A percentile compares a stretch with the other conserved stretches of the same genome.
Conservation (phyloP, 2,888 invertebrate genomes). For the Venustoraphidia nigricollis region DNA sequence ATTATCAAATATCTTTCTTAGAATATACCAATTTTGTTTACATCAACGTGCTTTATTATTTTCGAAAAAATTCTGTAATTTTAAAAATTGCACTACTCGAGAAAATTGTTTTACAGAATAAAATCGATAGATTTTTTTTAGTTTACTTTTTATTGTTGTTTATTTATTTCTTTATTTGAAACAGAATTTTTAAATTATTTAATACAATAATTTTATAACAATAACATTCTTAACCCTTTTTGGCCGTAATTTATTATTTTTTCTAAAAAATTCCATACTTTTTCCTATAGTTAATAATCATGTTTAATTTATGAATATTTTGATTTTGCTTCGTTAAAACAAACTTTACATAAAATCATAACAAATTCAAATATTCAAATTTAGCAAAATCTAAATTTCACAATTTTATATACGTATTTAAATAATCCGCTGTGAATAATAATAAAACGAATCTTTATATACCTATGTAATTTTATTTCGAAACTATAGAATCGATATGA, state of each 20-base stretch:
- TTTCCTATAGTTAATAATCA: no score
- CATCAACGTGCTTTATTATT: background rate
- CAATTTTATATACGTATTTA: conserved; percentile 4
- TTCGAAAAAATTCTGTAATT: no score
- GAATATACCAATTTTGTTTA: conserved; percentile 3
- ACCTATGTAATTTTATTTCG: conserved; percentile 1
- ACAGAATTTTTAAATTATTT: conserved; percentile 6
- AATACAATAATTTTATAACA: conserved; percentile 10
- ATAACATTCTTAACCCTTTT: conserved; percentile 10
- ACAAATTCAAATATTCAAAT: no score
- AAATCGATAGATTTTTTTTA: conserved; percentile 11
- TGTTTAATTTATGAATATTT: no score
- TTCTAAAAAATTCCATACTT: no score
- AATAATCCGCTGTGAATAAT: background rate
- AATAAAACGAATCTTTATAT: background rate
- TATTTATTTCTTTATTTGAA: conserved; percentile 7
- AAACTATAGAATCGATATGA: background rate
- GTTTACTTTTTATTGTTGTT: conserved; percentile 5
- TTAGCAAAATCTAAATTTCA: no score
- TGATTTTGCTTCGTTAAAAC: no score
- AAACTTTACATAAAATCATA: no score
- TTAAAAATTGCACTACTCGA: conserved; percentile 3
- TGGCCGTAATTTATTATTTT: conserved; percentile 7
- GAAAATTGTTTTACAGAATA: conserved; percentile 12
- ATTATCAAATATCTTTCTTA: conserved; percentile 3